A percentile compares a stretch with the other conserved stretches of the same genome.
Conservation (phyloP, 2,888 invertebrate genomes). For the Drosophila yooni region DNA sequence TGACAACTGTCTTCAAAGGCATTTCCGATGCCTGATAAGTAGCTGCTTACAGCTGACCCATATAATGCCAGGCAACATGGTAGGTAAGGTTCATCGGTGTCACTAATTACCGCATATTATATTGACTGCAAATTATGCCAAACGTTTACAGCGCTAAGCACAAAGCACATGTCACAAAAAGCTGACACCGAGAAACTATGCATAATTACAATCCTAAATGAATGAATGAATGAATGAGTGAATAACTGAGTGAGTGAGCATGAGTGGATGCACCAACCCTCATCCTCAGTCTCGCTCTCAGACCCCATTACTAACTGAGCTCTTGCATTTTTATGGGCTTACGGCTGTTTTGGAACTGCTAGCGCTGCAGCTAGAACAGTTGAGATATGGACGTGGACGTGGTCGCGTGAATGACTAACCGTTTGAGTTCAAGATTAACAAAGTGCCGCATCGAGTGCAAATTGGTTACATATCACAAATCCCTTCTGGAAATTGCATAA, state of each 20-base stretch:
- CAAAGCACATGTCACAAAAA: constrained; percentile 10
- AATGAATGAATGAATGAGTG: constrained; percentile 27
- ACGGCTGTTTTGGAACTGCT: constrained; percentile 40
- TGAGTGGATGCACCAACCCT: constrained; percentile 28
- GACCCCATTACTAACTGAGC: constrained; percentile 38
- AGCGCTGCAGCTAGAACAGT: constrained; percentile 54
- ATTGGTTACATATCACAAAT: constrained; percentile 18
- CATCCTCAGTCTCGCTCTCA: constrained; percentile 25
- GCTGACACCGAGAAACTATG: constrained; percentile 41
- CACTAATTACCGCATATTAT: constrained; percentile 67
- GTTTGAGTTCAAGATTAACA: constrained; percentile 5
- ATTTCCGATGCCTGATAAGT: constrained; percentile 18
- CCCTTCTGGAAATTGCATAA: constrained; percentile 43
- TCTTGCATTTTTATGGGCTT: constrained; percentile 79
- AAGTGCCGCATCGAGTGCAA: constrained; percentile 9
- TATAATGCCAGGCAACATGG: constrained; percentile 20
- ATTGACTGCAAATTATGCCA: constrained; percentile 66
- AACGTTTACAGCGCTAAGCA: constrained; percentile 33
- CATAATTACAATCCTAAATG: constrained; percentile 38
- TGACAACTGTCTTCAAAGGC: constrained; percentile 24
- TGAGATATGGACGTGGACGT: constrained; percentile 56
- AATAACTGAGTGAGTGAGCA: constrained; percentile 17
- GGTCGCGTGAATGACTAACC: constrained; percentile 34
- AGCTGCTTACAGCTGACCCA: constrained; percentile 43
- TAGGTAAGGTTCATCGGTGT: constrained; percentile 55